A percentile compares a stretch with the other conserved stretches of the same genome.
Conservation (phyloP, 2,113 vertebrate species). For the Lophotis ruficrista region DNA sequence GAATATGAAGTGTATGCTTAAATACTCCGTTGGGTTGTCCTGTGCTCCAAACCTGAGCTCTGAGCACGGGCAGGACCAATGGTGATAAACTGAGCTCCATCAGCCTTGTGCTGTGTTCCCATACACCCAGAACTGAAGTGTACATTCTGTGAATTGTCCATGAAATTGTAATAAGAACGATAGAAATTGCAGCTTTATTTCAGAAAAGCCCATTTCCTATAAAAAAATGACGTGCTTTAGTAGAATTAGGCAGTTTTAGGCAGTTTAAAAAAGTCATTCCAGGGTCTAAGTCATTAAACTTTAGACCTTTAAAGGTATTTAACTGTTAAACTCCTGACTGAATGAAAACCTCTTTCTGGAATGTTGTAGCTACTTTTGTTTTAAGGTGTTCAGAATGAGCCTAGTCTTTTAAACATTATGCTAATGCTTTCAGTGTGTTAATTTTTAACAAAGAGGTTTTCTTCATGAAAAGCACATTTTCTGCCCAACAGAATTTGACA, state of each 20-base stretch:
- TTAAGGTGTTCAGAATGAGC: conserved; percentile 20
- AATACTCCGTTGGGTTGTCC: not conserved
- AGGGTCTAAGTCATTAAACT: conserved; percentile 22
- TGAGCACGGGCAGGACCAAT: not conserved
- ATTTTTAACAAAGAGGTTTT: conserved; percentile 44
- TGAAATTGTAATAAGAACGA: not conserved
- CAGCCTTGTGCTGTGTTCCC: not conserved
- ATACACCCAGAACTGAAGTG: not conserved
- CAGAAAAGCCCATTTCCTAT: not conserved
- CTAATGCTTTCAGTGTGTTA: conserved; percentile 29
- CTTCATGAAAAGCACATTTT: not conserved
- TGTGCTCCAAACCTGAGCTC: not conserved
- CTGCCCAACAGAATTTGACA: not conserved
- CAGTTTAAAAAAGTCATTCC: conserved; percentile 4
- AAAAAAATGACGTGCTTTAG: not conserved
- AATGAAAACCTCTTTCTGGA: conserved; percentile 1
- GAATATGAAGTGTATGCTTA: not conserved
- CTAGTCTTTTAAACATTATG: not conserved
- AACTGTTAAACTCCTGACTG: conserved; percentile 28
- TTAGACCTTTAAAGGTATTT: conserved; percentile 31
- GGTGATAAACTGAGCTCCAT: not conserved
- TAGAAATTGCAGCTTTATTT: not conserved
- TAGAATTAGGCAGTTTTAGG: conserved; percentile 1
- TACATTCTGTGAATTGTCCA: not conserved
- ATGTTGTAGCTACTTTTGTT: conserved; percentile 30